Evolutionary conservation across 53 echinoderm and acorn worm genomes (phyloP).

Genomic region (Holothuria leucospilota): DNA sequence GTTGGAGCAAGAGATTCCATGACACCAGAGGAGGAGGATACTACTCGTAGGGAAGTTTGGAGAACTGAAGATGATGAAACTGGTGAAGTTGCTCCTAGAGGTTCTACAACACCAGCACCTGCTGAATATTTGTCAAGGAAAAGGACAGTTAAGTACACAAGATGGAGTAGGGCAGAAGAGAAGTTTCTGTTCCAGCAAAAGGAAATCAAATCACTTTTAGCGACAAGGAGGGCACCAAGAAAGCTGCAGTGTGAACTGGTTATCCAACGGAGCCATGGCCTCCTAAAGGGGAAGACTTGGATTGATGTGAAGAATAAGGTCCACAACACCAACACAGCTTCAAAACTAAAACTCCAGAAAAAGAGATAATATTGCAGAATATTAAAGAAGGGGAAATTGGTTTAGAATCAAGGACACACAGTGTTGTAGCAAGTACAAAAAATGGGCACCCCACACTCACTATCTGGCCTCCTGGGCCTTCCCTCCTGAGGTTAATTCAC

Average conservation of each 20-base stretch:
- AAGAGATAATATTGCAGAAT: background rate
- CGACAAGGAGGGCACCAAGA: background rate
- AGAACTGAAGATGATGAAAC: background rate
- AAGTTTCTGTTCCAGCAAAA: background rate
- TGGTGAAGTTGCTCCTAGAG: background rate
- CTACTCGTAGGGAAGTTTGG: background rate
- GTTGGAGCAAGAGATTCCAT: background rate
- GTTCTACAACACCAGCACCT: no score
- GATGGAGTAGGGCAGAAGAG: constrained; percentile 1
- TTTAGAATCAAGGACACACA: no score
- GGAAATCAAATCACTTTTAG: background rate
- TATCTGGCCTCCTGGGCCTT: no score
- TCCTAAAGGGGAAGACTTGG: constrained; percentile 25
- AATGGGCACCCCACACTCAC: no score
- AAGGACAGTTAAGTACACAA: background rate
- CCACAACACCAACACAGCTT: constrained; percentile 11
- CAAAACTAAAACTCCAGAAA: background rate
- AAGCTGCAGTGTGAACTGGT: background rate
- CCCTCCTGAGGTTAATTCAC: no score
- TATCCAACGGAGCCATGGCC: constrained; percentile 18
- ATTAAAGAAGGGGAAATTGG: no score
- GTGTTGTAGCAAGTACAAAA: no score
- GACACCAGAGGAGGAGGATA: background rate
- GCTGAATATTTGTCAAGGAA: background rate
- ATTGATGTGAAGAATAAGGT: background rate